phyloP scores from a whole-genome alignment of 2,113 vertebrate genomes.

The Mustela nigripes region DNA sequence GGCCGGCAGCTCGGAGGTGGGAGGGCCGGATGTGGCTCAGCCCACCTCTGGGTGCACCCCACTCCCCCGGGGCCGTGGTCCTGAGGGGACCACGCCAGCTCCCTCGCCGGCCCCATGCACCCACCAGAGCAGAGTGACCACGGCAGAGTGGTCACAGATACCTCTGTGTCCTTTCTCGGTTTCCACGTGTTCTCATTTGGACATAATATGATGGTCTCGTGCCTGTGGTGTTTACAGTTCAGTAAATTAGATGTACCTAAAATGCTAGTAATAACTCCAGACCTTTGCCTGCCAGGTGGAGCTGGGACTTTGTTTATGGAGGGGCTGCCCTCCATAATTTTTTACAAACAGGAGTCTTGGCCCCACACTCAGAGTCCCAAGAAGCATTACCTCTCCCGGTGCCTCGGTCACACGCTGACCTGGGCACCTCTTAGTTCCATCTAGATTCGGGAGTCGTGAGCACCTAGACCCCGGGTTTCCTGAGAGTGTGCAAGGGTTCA shows the following conservation, averaged over 20 bases:
- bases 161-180: not conserved
- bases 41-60: not conserved
- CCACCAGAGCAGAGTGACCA: not conserved
- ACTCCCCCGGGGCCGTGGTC: not conserved
- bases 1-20: not conserved
- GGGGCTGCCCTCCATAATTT: not conserved
- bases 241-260: conserved; percentile 46
- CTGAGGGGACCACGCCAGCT: not conserved
- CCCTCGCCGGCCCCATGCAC: accelerated
- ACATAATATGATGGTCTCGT: not conserved
- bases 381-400: accelerated
- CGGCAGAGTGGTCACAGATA: not conserved
- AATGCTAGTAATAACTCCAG: conserved; percentile 47
- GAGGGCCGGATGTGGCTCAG: too few relatives aligned
- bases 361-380: not conserved
- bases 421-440: not conserved
- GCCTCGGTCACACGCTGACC: accelerated
- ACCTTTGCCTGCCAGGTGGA: conserved; percentile 46
- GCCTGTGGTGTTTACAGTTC: conserved; percentile 45
- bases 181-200: not conserved
- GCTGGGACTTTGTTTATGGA: conserved; percentile 18
- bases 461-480: not conserved
- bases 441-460: not conserved
- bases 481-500: not conserved
- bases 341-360: not conserved